Evolutionary conservation across 92 coral and sea anemone species (phyloP).

Genomic region (Diadumene lineata): DNA sequence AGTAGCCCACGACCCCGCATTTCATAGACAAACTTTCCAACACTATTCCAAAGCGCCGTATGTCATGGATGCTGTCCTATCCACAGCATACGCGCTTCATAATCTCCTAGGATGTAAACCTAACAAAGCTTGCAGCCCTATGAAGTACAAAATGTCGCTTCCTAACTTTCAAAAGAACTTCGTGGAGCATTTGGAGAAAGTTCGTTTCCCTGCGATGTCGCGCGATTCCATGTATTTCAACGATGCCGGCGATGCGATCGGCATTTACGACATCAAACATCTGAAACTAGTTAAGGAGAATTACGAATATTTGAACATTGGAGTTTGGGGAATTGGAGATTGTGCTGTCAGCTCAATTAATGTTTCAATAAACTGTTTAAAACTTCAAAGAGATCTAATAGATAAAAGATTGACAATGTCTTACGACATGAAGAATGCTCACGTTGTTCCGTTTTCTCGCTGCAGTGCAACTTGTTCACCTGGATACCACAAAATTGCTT

Average conservation of each 20-base stretch:
- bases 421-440: neutral
- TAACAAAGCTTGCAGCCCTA: constrained; percentile 51
- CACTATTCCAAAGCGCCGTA: constrained; percentile 83
- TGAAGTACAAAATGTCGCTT: constrained; percentile 11
- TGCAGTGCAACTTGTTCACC: constrained; percentile 61
- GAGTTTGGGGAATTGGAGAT: constrained; percentile 61
- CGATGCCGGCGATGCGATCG: constrained; percentile 70
- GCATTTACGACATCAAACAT: constrained; percentile 73
- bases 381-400: constrained; percentile 1
- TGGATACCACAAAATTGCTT: constrained; percentile 67
- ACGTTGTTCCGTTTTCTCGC: constrained; percentile 52
- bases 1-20: constrained; percentile 76
- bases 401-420: constrained; percentile 15
- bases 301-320: constrained; percentile 59
- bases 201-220: constrained; percentile 69
- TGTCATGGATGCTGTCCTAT: constrained; percentile 85
- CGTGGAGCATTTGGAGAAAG: constrained; percentile 54
- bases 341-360: neutral
- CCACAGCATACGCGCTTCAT: constrained; percentile 79
- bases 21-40: constrained; percentile 57
- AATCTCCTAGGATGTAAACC: constrained; percentile 77
- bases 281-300: constrained; percentile 53
- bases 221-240: constrained; percentile 60
- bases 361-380: constrained; percentile 10
- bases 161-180: constrained; percentile 39